phyloP scores from a whole-genome alignment of 2,888 invertebrate genomes.

The Coenonympha glycerion region DNA sequence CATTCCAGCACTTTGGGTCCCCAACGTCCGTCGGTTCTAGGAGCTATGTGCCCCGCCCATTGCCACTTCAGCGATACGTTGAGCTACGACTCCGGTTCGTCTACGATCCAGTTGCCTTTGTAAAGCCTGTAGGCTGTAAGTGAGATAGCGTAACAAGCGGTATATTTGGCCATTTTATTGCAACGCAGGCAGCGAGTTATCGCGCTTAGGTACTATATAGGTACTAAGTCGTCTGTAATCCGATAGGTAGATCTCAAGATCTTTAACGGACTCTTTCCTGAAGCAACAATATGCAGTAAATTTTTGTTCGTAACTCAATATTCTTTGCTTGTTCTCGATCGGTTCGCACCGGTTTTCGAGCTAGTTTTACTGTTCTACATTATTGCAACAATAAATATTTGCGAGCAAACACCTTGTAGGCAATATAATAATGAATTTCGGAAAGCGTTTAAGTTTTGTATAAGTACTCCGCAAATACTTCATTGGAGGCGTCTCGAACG shows the following conservation, averaged over 20 bases:
- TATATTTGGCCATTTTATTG: too few species aligned
- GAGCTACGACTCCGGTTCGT: too few species aligned
- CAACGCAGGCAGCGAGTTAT: not conserved
- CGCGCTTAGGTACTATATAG: not conserved
- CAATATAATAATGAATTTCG: not conserved
- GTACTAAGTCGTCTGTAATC: not conserved
- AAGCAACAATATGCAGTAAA: not conserved
- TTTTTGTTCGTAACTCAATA: conserved; percentile 4
- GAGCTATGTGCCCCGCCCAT: too few species aligned
- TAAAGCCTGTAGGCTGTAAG: too few species aligned
- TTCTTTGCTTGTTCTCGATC: not conserved
- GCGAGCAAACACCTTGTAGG: not conserved
- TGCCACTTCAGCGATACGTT: too few species aligned
- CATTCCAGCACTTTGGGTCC: too few species aligned
- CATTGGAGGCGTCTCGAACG: not conserved
- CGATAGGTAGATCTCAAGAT: not conserved
- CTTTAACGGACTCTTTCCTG: not conserved
- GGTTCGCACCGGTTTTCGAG: not conserved
- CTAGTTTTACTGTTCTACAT: conserved; percentile 8
- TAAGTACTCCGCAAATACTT: not conserved
- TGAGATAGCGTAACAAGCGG: too few species aligned
- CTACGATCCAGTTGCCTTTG: too few species aligned
- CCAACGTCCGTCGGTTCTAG: too few species aligned
- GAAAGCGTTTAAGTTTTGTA: conserved; percentile 2
- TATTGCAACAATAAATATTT: conserved; percentile 10